Base-by-base conservation (phyloP, 1,140 invertebrate species). In the Drosophila ohnishii region DNA sequence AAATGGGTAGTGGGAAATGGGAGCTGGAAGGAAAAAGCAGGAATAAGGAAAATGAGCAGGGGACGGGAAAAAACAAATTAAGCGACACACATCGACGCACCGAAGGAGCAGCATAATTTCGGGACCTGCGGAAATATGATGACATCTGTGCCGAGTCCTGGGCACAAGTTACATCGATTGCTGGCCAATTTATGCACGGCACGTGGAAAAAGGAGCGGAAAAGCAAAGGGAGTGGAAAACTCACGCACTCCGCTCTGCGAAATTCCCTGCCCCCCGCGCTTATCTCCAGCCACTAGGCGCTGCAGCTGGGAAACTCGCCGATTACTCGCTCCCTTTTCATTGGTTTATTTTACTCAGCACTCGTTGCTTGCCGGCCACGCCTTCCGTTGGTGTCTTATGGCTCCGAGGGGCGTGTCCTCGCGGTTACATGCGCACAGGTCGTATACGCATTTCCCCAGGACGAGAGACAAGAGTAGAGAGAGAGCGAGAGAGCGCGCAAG, bases 151-250 rank as follows among this genome's bases (percentile, higher is more conserved):
- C 75, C 70, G 64, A 69, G 57, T 74, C 47, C 60, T 67, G 62
- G 75, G 69, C 72, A 80, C 87, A 87, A 88, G 84, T 78, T 84
- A 84, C 84, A 88, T 88, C 85, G 84, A 87, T 87, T 87, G 80
- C 69, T 83, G 80, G 65, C 67, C 84, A 78, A 88, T 89, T 88
- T 88, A 88, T 88, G 84, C 84, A 78, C 55, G 73, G 77, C 84
- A 88, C 84, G 84, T 88, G 84, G 80, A 69, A 69, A 69, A 69
- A 69, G 47, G 62, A 69, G 65, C 61, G 45, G 47, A 53, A 66
- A 66, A 44, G n/a, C 30, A 22, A 14, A 40, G 47, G 65, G 51
- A 67, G 40, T 50, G 56, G 42, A 57, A 69, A 74, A 84, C 77
- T 74, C 75, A 78, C 74, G 53, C 75, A 78, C 61, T 50, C 55